These are phyloP conservation scores for Venustaconcha ellipsiformis DNA, from an alignment of 1,140 invertebrate species.

Conservation along the genomic window DNA sequence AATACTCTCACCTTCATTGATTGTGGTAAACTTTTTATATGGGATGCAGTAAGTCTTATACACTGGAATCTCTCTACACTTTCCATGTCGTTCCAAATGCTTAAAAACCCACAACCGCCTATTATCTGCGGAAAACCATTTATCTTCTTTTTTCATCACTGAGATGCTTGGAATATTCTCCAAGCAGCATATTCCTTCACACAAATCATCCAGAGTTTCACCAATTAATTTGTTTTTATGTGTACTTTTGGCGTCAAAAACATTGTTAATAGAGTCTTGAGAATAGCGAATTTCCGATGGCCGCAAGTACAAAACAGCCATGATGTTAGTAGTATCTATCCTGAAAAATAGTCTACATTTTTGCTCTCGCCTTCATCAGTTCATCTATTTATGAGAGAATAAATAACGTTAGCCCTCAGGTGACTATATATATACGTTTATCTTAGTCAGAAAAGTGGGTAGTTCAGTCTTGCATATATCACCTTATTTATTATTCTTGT, in stretches of 20 bases:
- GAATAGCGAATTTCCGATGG: conserved; percentile 29
- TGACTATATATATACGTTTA: too few species aligned
- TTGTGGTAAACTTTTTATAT: not conserved
- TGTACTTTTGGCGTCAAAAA: conserved; percentile 1
- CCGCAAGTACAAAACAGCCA: conserved; percentile 2
- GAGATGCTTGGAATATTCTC: conserved; percentile 2
- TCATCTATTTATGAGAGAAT: too few species aligned
- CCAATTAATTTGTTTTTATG: conserved; percentile 14
- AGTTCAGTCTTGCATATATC: too few species aligned
- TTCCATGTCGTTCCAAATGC: conserved; percentile 10
- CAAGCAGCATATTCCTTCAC: conserved; percentile 3
- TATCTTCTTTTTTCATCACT: not conserved
- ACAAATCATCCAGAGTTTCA: conserved; percentile 28
- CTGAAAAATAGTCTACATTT: too few species aligned
- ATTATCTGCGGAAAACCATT: conserved; percentile 10
- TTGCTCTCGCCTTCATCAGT: too few species aligned
- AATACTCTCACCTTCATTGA: not conserved
- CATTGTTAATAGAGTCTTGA: conserved; percentile 21
- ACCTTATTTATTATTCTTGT: too few species aligned
- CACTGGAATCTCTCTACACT: conserved; percentile 10
- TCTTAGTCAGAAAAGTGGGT: too few species aligned
- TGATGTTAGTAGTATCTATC: too few species aligned
- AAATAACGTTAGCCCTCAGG: too few species aligned
- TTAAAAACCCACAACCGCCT: conserved; percentile 11
- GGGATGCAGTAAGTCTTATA: not conserved